Evolutionary conservation across 2,888 invertebrate genomes (phyloP).

Genomic region (Anodontia alba): DNA sequence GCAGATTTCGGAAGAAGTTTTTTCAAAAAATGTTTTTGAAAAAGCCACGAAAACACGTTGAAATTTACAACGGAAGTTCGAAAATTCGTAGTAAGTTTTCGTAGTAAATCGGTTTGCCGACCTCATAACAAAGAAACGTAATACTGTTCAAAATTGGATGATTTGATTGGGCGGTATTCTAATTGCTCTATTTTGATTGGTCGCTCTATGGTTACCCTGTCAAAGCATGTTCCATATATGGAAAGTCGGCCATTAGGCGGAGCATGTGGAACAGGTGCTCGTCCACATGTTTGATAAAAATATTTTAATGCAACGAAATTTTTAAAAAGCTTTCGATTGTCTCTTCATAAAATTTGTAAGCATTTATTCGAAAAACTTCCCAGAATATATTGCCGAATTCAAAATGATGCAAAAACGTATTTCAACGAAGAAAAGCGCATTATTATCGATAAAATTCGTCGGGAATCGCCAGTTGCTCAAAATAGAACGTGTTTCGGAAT

Average conservation of each 20-base stretch:
- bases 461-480: background rate
- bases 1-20: background rate
- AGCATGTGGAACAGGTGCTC: constrained; percentile 56
- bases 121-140: constrained; percentile 74
- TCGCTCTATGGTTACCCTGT: constrained; percentile 61
- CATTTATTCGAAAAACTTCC: too few relatives aligned
- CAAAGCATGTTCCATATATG: constrained; percentile 69
- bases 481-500: constrained; percentile 2
- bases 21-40: constrained; percentile 51
- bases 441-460: background rate
- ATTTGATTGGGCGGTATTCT: constrained; percentile 70
- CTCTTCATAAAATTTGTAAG: background rate
- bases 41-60: constrained; percentile 15
- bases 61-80: constrained; percentile 44
- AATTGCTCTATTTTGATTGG: constrained; percentile 66
- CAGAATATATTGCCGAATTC: background rate
- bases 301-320: background rate
- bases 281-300: constrained; percentile 9
- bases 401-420: background rate
- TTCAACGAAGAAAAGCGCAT: background rate
- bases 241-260: constrained; percentile 65
- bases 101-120: constrained; percentile 74
- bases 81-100: constrained; percentile 66
- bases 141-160: constrained; percentile 70
- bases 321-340: background rate